Conservation (phyloP, 1,140 invertebrate genomes). For the Heliothis virescens region DNA sequence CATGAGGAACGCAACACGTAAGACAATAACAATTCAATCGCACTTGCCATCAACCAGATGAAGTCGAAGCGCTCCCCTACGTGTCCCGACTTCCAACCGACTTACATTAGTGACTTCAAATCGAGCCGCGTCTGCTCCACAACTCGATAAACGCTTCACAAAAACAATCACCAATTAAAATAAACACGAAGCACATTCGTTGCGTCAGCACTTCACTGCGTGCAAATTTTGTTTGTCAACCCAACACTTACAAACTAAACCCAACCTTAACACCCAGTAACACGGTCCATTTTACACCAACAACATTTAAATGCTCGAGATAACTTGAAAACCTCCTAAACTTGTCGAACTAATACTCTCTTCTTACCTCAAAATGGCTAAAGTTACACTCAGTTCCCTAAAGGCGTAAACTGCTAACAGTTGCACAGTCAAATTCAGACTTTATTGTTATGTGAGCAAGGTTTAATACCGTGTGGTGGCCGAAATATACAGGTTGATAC, state of each 20-base stretch:
- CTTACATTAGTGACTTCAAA: slow-evolving; percentile 15
- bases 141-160: slow-evolving; percentile 38
- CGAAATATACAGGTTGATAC: slow-evolving; percentile 58
- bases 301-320: slow-evolving; percentile 55
- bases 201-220: slow-evolving; percentile 52
- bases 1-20: slow-evolving; percentile 18
- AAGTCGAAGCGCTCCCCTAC: neutral
- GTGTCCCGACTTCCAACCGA: slow-evolving; percentile 26
- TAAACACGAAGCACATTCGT: slow-evolving; percentile 53
- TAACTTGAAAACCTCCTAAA: slow-evolving; percentile 74
- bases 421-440: slow-evolving; percentile 45
- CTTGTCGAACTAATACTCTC: slow-evolving; percentile 80
- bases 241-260: neutral
- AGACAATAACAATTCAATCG: slow-evolving; percentile 25
- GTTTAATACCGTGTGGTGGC: slow-evolving; percentile 13
- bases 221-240: slow-evolving; percentile 56
- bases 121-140: slow-evolving; percentile 7
- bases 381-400: slow-evolving; percentile 63
- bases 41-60: slow-evolving; percentile 33
- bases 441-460: slow-evolving; percentile 31
- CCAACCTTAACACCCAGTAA: slow-evolving; percentile 28
- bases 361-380: slow-evolving; percentile 78
- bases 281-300: slow-evolving; percentile 46
- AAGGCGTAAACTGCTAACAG: slow-evolving; percentile 45
- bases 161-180: slow-evolving; percentile 56